These are phyloP conservation scores for Dipodomys ordii DNA, from an alignment of 2,113 vertebrate genomes.

Conservation along the genomic window DNA sequence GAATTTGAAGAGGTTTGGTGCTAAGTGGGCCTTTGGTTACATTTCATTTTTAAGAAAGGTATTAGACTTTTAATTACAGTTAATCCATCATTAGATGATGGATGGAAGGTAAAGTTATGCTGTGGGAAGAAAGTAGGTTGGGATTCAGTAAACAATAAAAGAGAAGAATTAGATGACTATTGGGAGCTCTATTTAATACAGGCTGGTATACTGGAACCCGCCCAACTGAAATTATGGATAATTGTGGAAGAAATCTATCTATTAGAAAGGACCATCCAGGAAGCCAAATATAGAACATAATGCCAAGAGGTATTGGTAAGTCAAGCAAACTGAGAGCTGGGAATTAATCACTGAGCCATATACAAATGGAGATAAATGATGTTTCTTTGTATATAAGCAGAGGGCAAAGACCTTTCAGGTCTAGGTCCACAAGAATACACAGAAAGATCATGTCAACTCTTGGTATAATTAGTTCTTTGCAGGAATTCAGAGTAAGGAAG, in stretches of 20 bases:
- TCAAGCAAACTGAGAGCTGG: neutral
- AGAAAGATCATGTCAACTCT: neutral
- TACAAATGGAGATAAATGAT: neutral
- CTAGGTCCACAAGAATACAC: neutral
- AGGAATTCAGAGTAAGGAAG: neutral
- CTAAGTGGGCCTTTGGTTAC: neutral
- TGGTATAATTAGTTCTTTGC: neutral
- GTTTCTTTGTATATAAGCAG: neutral
- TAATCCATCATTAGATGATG: neutral
- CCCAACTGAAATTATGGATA: neutral
- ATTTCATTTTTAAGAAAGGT: neutral
- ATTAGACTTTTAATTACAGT: neutral
- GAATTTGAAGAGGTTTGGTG: neutral
- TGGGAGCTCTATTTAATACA: neutral
- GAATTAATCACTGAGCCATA: neutral
- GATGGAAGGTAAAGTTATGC: neutral
- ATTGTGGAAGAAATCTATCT: neutral
- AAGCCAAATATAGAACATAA: neutral
- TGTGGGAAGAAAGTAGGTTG: neutral
- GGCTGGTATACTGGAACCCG: fast-evolving
- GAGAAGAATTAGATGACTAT: neutral
- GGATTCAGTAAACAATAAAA: neutral
- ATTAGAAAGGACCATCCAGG: neutral
- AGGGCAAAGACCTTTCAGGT: neutral
- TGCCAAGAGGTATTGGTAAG: neutral